Base-by-base conservation (phyloP, 30 jellyfish, hydroid and myxozoan species). In the Catostylus mosaicus region DNA sequence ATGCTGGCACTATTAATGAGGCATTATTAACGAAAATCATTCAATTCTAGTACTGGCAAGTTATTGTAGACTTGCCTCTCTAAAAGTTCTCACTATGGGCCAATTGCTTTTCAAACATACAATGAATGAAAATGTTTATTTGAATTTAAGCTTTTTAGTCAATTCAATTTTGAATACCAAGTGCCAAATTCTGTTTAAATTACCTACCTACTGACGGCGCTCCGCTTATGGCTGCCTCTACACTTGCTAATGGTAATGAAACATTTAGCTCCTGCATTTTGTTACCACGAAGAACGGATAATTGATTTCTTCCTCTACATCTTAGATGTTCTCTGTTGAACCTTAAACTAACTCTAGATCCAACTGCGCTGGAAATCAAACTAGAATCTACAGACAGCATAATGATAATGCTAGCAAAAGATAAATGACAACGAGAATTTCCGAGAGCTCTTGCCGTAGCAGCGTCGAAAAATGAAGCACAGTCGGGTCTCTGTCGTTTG, bases 281-380 rank as follows among this genome's bases (percentile, higher is more conserved):
- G 64, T 51, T 29, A n/a, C 88, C 76, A 14, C 34, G 63, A 4
- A 62, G 35, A 8, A 76, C 78, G 38, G 79, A 76, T 30, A 54
- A 34, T 57, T 57, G 23, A 48, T 76, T 68, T 18, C 30, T 54
- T 22, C 78, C 40, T 10, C 18, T 48, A 68, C 88, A 76, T 62
- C 65, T 57, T 27, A 76, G 46, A n/a, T 76, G 34, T 34, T 59
- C 52, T 37, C 76, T 33, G 3, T 23, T 74, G 33, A 74, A 20
- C 5, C 4, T 37, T 5, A 76, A 12, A 20, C 16, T 31, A 0
- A 56, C 9, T 19, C 5, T 80, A 47, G 83, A 60, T 46, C 78
- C 84, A 57, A 1, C 30, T 5, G 77, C 84, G 0, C 8, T 22
- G 20, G 80, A 46, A 5, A 77, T 14, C 63, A 77, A 33, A 19